These are phyloP conservation scores for Corythornis vintsioides DNA, from an alignment of 2,113 vertebrate genomes.

Conservation along the genomic window DNA sequence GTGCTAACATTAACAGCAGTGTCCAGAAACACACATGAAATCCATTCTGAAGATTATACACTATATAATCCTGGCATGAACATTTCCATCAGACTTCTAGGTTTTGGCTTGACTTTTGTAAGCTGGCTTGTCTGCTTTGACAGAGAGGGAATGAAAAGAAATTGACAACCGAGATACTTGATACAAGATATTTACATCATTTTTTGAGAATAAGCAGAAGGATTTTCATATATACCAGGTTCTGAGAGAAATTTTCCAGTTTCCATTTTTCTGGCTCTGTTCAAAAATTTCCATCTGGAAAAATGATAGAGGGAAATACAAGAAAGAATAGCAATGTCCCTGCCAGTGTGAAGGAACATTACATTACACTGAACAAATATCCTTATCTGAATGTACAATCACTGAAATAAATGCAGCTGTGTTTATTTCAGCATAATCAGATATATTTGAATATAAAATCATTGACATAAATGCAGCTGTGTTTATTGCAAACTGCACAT, in stretches of 20 bases:
- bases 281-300: slow-evolving; percentile 62
- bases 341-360: slow-evolving; percentile 62
- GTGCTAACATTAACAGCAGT: not conserved
- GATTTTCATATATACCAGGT: not conserved
- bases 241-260: slow-evolving; percentile 16
- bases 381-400: slow-evolving; percentile 68
- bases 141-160: not conserved
- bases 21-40: not conserved
- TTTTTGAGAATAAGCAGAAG: not conserved
- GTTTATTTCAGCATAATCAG: slow-evolving; percentile 69
- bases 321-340: slow-evolving; percentile 60
- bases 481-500: slow-evolving; percentile 61
- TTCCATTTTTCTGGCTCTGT: slow-evolving; percentile 31
- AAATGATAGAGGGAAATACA: slow-evolving; percentile 49
- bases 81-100: not conserved
- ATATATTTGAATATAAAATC: slow-evolving; percentile 70
- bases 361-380: slow-evolving; percentile 57
- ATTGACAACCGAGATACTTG: not conserved
- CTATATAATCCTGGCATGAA: not conserved
- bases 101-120: not conserved
- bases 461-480: slow-evolving; percentile 64
- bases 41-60: not conserved
- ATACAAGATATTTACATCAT: not conserved
- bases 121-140: not conserved
- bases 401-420: slow-evolving; percentile 70